Evolutionary conservation across 2,888 invertebrate genomes (phyloP).

Genomic region (Tetragnatha montana): DNA sequence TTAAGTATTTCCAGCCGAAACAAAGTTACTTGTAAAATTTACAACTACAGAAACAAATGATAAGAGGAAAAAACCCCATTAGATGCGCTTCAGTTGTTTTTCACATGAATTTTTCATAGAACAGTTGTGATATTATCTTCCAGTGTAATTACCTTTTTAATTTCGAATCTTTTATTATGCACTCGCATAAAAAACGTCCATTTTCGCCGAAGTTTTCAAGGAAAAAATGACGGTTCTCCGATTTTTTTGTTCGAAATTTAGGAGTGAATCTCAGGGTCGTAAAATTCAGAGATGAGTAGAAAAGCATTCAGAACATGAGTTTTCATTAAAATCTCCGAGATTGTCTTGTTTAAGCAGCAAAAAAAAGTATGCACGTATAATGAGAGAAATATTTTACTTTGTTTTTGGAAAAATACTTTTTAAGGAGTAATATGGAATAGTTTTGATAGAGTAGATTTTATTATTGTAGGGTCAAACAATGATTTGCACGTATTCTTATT

Average conservation of each 20-base stretch:
- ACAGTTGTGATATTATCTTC: neutral
- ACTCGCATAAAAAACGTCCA: neutral
- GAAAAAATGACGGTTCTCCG: neutral
- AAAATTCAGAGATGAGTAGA: neutral
- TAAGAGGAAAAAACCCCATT: neutral
- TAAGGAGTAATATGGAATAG: neutral
- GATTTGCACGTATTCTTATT: neutral
- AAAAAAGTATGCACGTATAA: neutral
- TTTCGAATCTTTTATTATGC: neutral
- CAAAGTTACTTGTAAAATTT: too few species aligned
- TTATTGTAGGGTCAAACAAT: neutral
- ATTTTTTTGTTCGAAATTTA: neutral
- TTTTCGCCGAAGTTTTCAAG: neutral
- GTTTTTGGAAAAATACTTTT: neutral
- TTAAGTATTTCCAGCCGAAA: too few species aligned
- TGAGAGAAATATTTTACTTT: neutral
- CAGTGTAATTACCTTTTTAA: constrained; percentile 12
- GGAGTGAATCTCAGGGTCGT: neutral
- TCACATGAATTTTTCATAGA: neutral
- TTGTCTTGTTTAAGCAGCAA: neutral
- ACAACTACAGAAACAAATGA: too few species aligned
- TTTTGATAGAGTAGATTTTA: constrained; percentile 5
- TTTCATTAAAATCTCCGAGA: constrained; percentile 13
- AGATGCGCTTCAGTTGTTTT: neutral
- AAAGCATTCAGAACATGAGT: neutral